Conservation (phyloP, 2,888 invertebrate genomes). For the Cantharis rufa region DNA sequence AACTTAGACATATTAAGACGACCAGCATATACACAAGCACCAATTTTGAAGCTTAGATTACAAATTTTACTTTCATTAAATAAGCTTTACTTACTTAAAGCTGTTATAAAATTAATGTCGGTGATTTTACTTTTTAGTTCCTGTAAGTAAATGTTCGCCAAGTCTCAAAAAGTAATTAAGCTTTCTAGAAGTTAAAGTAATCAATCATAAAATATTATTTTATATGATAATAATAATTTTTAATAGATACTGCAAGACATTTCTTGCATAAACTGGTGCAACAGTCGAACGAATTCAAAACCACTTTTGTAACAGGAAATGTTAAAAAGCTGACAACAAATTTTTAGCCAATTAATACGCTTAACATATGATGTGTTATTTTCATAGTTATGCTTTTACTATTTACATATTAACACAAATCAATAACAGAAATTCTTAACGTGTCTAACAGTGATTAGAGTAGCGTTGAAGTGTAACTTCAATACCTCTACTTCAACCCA, state of each 20-base stretch:
- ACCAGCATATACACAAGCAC: slow-evolving; percentile 4
- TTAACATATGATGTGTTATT: not conserved
- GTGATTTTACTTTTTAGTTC: not conserved
- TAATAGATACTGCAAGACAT: not conserved
- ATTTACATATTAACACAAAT: not conserved
- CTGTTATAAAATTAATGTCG: not conserved
- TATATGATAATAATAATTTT: not conserved
- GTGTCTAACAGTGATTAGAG: slow-evolving; percentile 10
- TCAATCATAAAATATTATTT: not conserved
- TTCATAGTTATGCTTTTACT: not conserved
- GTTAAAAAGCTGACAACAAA: not conserved
- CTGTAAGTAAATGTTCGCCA: not conserved
- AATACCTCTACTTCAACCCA: slow-evolving; percentile 39
- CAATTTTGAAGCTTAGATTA: slow-evolving; percentile 13
- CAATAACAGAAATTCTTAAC: not conserved
- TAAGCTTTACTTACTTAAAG: slow-evolving; percentile 2
- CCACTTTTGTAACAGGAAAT: not conserved
- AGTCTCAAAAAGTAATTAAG: not conserved
- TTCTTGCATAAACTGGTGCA: not conserved
- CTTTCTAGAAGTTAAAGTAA: not conserved
- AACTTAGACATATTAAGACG: slow-evolving; percentile 14
- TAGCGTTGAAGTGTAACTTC: slow-evolving; percentile 1
- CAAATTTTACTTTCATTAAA: slow-evolving; percentile 11
- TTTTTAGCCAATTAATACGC: not conserved
- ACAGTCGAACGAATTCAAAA: not conserved